Percentiles rank a stretch among this genome's conserved stretches.
Conservation (phyloP, 1,140 invertebrate genomes). For the Daktulosphaira vitifoliae region DNA sequence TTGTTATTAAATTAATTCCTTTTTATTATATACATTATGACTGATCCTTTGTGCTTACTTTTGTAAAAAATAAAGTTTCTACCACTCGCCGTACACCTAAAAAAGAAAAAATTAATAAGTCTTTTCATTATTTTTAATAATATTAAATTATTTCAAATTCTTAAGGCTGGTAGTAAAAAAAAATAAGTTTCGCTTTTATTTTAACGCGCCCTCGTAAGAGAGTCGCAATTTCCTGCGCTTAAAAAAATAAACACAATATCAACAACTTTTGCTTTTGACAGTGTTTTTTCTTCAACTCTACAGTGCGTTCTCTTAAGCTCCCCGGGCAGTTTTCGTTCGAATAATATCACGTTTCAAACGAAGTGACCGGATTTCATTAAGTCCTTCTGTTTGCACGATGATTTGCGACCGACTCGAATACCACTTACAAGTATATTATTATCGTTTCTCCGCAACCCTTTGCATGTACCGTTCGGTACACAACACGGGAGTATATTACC, state of each 20-base stretch:
- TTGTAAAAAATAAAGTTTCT: background rate
- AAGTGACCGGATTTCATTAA: slow-evolving; percentile 30
- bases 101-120: background rate
- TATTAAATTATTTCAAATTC: background rate
- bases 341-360: slow-evolving; percentile 15
- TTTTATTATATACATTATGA: too few relatives aligned
- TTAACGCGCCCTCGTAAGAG: background rate
- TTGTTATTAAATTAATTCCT: slow-evolving; percentile 21
- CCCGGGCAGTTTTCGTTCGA: background rate
- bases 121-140: background rate
- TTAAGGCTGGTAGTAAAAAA: too few relatives aligned
- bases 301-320: background rate
- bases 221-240: slow-evolving; percentile 10
- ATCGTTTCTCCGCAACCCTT: background rate
- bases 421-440: background rate
- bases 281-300: background rate
- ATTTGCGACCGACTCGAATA: too few relatives aligned
- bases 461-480: too few relatives aligned
- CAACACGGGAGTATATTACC: too few relatives aligned
- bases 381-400: background rate
- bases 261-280: slow-evolving; percentile 5
- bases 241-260: background rate
- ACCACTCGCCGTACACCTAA: too few relatives aligned
- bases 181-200: too few relatives aligned
- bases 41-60: background rate